Conservation (phyloP, 2,113 vertebrate genomes). For the Drymodes brunneopygia region DNA sequence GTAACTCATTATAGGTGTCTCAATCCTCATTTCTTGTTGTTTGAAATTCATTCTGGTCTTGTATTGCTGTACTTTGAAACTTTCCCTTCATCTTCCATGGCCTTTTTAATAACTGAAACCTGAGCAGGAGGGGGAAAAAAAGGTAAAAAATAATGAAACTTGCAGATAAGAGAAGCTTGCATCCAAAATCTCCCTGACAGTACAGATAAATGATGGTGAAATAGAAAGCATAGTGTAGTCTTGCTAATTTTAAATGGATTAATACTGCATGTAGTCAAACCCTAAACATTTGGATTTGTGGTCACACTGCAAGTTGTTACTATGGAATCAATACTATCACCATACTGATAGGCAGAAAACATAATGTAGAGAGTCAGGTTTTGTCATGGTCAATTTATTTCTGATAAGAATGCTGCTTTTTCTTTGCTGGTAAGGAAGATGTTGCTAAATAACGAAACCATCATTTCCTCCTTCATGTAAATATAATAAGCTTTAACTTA, state of each 20-base stretch:
- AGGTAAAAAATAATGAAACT: slow-evolving; percentile 20
- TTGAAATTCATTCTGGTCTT: slow-evolving; percentile 26
- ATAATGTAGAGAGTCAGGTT: not conserved
- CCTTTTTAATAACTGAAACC: slow-evolving; percentile 56
- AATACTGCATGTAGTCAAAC: slow-evolving; percentile 40
- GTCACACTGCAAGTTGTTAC: slow-evolving; percentile 33
- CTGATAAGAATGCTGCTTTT: not conserved
- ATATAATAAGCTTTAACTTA: not conserved
- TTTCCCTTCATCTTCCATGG: slow-evolving; percentile 12
- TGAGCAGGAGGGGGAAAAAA: not conserved
- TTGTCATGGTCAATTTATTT: not conserved
- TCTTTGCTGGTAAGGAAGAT: not conserved
- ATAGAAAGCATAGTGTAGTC: slow-evolving; percentile 46
- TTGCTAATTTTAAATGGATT: slow-evolving; percentile 69
- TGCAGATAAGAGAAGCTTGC: slow-evolving; percentile 54
- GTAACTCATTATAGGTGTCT: slow-evolving; percentile 19
- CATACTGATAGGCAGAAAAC: not conserved
- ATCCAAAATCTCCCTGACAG: slow-evolving; percentile 54
- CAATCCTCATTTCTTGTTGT: slow-evolving; percentile 27
- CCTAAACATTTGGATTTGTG: slow-evolving; percentile 54
- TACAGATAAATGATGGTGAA: slow-evolving; percentile 51
- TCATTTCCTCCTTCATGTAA: not conserved
- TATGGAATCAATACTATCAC: slow-evolving; percentile 23
- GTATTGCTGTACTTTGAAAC: slow-evolving; percentile 34
- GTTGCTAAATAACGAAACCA: not conserved